Evolutionary conservation across 2,888 invertebrate genomes (phyloP).

Genomic region (Merodon equestris): DNA sequence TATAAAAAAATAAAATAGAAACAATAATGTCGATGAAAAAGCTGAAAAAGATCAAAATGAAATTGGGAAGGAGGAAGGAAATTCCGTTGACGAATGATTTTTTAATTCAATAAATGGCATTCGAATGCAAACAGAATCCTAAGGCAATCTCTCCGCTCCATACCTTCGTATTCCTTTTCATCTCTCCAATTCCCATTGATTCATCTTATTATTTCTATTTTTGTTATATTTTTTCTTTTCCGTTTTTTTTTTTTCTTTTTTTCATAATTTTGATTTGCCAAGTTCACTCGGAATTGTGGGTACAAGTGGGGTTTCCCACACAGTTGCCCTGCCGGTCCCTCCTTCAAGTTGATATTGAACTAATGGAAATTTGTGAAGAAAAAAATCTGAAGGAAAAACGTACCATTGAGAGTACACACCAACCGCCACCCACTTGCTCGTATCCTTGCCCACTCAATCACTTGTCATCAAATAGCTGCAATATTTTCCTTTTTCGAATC

Average conservation of each 20-base stretch:
- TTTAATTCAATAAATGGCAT: slow-evolving; percentile 69
- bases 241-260: slow-evolving; percentile 32
- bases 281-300: slow-evolving; percentile 31
- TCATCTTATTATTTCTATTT: slow-evolving; percentile 22
- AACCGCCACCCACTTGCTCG: background rate
- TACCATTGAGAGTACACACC: slow-evolving; percentile 41
- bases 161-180: too few relatives aligned
- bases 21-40: slow-evolving; percentile 15
- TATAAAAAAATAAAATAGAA: slow-evolving; percentile 11
- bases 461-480: slow-evolving; percentile 54
- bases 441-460: slow-evolving; percentile 29
- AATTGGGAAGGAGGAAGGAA: slow-evolving; percentile 18
- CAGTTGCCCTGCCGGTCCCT: slow-evolving; percentile 1
- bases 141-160: slow-evolving; percentile 53
- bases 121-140: slow-evolving; percentile 66
- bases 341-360: slow-evolving; percentile 43
- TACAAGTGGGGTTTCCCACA: background rate
- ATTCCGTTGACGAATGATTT: slow-evolving; percentile 59
- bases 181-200: slow-evolving; percentile 43
- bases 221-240: background rate
- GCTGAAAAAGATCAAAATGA: slow-evolving; percentile 18
- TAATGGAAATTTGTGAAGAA: slow-evolving; percentile 62
- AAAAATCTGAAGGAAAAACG: slow-evolving; percentile 32
- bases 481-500: slow-evolving; percentile 43
- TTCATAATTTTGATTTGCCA: slow-evolving; percentile 65